Percentiles rank a stretch among this genome's conserved stretches.
phyloP scores from a whole-genome alignment of 2,888 invertebrate genomes.

The Cephus spinipes region DNA sequence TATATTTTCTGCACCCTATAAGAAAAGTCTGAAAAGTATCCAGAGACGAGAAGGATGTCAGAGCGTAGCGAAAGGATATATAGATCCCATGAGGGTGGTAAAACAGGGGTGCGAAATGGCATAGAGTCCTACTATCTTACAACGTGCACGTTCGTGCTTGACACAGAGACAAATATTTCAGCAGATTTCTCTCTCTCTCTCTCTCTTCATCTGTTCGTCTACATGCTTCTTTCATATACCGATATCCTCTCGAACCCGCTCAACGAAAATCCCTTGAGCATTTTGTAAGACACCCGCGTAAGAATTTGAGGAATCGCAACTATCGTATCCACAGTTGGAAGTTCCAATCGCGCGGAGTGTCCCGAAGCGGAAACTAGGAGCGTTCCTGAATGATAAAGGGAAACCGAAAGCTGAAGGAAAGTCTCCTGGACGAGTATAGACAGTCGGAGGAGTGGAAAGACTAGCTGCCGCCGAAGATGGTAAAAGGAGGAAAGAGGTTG shows the following conservation, averaged over 20 bases:
- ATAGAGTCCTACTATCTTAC: conserved; percentile 33
- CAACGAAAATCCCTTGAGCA: neutral
- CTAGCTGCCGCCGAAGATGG: neutral
- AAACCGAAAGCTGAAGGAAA: neutral
- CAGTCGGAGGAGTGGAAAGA: neutral
- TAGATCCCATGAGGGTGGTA: conserved; percentile 55
- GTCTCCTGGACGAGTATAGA: neutral
- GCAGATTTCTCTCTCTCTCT: neutral
- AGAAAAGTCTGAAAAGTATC: neutral
- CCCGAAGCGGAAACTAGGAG: neutral
- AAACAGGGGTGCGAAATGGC: conserved; percentile 44
- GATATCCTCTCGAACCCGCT: neutral
- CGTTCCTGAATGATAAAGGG: neutral
- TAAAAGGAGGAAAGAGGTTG: neutral
- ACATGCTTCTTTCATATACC: neutral
- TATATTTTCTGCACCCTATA: neutral
- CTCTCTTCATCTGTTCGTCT: neutral
- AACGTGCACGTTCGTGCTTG: neutral
- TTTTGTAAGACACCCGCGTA: neutral
- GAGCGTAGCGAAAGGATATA: conserved; percentile 39
- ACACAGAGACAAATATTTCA: neutral
- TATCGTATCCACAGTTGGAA: neutral
- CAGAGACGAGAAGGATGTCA: neutral
- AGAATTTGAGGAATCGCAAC: neutral
- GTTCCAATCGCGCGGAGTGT: neutral